phyloP scores from a whole-genome alignment of 2,888 invertebrate species.

The Amiota communis region DNA sequence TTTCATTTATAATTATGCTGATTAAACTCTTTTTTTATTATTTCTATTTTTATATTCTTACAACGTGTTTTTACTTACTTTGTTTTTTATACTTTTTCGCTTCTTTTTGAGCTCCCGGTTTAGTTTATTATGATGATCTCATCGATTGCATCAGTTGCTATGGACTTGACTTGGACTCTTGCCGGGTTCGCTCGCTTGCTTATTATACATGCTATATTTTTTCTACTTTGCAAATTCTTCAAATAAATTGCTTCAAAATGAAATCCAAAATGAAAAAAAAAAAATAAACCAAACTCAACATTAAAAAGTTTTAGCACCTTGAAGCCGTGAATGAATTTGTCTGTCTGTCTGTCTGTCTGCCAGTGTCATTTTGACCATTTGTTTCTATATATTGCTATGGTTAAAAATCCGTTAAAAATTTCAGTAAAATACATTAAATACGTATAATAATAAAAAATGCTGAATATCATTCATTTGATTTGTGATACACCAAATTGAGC shows the following conservation, averaged over 20 bases:
- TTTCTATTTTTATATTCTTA: conserved; percentile 9
- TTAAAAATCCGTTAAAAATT: no score
- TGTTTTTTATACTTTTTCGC: background rate
- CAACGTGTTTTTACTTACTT: conserved; percentile 23
- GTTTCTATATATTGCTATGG: no score
- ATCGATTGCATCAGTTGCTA: conserved; percentile 65
- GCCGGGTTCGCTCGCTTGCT: conserved; percentile 9
- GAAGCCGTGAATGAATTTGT: no score
- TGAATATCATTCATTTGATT: background rate
- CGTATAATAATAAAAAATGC: background rate
- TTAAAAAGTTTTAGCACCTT: no score
- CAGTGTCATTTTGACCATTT: no score
- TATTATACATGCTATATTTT: conserved; percentile 33
- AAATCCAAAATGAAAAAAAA: background rate
- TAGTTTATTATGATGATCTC: conserved; percentile 57
- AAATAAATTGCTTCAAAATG: background rate
- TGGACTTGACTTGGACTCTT: conserved; percentile 28
- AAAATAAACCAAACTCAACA: background rate
- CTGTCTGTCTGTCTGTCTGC: no score
- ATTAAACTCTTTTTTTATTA: conserved; percentile 26
- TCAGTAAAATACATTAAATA: no score
- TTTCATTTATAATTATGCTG: conserved; percentile 48
- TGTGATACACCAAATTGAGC: background rate
- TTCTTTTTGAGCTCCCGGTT: conserved; percentile 17
- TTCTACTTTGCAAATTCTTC: conserved; percentile 25